Evolutionary conservation across 2,888 invertebrate species (phyloP), one percentile per base, ranked within the genome.

Genomic region (Drosophila siamana): DNA sequence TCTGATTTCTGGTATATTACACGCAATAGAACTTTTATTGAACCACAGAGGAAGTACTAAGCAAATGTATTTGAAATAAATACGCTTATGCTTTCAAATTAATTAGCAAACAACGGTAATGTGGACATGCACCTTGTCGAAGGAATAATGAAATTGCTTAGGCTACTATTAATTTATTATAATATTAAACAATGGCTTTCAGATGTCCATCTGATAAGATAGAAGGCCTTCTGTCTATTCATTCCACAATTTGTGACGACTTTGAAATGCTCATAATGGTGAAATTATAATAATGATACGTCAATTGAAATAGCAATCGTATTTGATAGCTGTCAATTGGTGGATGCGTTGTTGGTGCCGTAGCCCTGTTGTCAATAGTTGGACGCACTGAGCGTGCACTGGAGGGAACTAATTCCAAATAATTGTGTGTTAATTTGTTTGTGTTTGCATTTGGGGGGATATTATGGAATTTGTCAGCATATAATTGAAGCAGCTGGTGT

Each of bases 381-480:
- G 13, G 24, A 5, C 24, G 8, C n/a, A 13, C 13, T 7, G 15
- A 43, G 16, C 36, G 48, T 36, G 33, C 48, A 54, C 26, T 36
- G 28, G 24, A 36, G 38, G 16, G 6, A 43, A 48, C 38, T 69
- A 51, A 55, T 65, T 52, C 55, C 40, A 43, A 36, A 56, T 55
- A 56, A 67, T 67, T 67, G 61, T 59, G 62, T 54, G 62, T 72
- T 75, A 59, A 75, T 67, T 67, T 59, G 55, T 60, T 56, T 66
- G 47, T 69, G 64, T 55, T 71, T 57, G 51, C 50, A 47, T 55
- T 70, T 46, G 16, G 15, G 24, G 55, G 33, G 26, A 44, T 54
- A 55, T 66, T 50, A 41, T 40, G 61, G 54, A 52, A 66, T 75
- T 71, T 67, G 67, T 74, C 55, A 40, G 54, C 66, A 55, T 28